These are phyloP conservation scores for Nothoprocta perdicaria DNA, from an alignment of 2,113 vertebrate species.

Conservation along the genomic window DNA sequence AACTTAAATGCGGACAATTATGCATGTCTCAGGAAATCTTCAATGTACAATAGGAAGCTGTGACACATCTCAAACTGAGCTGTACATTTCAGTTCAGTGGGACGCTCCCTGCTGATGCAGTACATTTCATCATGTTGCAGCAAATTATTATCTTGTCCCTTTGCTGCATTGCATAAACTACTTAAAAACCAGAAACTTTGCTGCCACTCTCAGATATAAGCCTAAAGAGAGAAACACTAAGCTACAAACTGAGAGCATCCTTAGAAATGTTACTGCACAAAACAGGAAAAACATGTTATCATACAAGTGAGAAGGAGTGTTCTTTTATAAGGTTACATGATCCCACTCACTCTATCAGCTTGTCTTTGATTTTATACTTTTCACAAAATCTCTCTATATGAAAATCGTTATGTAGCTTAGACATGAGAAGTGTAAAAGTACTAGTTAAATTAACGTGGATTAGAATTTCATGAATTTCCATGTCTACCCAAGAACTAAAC, in stretches of 20 bases:
- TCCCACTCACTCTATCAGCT: not conserved
- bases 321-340: not conserved
- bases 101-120: not conserved
- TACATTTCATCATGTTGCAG: not conserved
- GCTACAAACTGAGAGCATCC: not conserved
- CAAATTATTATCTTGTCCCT: constrained; percentile 1
- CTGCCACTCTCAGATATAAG: not conserved
- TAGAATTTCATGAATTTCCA: not conserved
- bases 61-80: not conserved
- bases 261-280: not conserved
- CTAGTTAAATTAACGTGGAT: not conserved
- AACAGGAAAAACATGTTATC: not conserved
- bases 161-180: not conserved
- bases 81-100: not conserved
- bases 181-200: not conserved
- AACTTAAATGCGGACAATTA: not conserved
- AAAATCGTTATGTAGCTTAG: not conserved
- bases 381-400: not conserved
- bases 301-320: not conserved
- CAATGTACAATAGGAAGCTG: not conserved
- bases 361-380: not conserved
- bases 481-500: not conserved
- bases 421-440: not conserved
- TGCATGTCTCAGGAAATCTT: not conserved
- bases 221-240: not conserved